These are phyloP conservation scores for Rhynchonycteris naso DNA, from an alignment of 2,797 vertebrate genomes.

Conservation along the genomic window DNA sequence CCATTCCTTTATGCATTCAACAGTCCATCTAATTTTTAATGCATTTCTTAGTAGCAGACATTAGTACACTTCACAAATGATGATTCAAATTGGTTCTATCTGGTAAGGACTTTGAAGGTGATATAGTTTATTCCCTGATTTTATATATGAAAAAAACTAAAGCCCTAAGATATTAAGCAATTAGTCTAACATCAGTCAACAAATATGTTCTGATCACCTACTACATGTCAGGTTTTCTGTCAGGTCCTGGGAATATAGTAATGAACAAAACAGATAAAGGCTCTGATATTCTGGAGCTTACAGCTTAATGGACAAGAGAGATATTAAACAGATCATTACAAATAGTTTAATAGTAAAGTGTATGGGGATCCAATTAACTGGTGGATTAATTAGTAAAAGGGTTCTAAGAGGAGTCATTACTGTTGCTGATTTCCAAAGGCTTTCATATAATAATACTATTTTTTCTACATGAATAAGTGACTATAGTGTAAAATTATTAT, in stretches of 20 bases:
- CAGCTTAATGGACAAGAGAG: not conserved
- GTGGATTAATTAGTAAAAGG: not conserved
- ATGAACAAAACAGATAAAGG: not conserved
- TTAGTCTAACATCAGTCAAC: not conserved
- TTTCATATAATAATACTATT: not conserved
- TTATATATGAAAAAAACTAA: not conserved
- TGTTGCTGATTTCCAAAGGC: not conserved
- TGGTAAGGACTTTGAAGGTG: not conserved
- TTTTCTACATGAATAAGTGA: not conserved
- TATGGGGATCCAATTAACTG: not conserved
- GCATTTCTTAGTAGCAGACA: not conserved
- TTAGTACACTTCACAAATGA: not conserved
- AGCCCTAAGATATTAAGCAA: not conserved
- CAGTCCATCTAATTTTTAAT: not conserved
- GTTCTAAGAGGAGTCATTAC: not conserved
- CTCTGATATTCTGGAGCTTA: not conserved
- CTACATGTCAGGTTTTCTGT: not conserved
- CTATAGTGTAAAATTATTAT: not conserved
- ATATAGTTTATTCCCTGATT: not conserved
- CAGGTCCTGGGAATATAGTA: not conserved
- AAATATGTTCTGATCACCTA: not conserved
- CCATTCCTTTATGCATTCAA: not conserved
- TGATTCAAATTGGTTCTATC: not conserved
- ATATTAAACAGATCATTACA: not conserved
- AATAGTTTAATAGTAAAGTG: conserved; percentile 7